Evolutionary conservation across 1,140 invertebrate species (phyloP).

Genomic region (Zaprionus vittiger): DNA sequence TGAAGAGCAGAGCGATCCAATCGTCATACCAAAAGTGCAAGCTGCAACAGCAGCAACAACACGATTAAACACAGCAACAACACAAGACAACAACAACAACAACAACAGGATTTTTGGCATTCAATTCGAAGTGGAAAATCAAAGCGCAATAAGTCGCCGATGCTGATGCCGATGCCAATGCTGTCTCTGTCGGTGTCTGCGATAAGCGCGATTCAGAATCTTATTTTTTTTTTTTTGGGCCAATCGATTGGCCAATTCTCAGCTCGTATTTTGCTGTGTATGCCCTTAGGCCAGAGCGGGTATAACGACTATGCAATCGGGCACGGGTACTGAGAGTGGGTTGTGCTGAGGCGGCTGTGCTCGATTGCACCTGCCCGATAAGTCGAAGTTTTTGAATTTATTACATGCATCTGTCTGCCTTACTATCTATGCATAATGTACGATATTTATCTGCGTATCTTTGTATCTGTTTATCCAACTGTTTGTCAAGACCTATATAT

Average conservation of each 20-base stretch:
- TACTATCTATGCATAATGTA: not conserved
- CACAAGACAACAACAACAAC: constrained; percentile 35
- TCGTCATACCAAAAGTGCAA: constrained; percentile 56
- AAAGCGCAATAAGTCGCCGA: constrained; percentile 41
- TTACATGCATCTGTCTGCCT: not conserved
- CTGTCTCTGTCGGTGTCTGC: constrained; percentile 34
- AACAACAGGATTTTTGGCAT: constrained; percentile 67
- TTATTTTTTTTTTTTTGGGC: constrained; percentile 4
- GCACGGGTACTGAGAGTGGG: not conserved
- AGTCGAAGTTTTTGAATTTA: not conserved
- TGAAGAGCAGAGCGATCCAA: constrained; percentile 21
- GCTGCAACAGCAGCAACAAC: constrained; percentile 39
- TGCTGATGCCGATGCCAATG: constrained; percentile 36
- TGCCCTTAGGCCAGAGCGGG: constrained; percentile 1
- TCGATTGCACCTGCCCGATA: constrained; percentile 6
- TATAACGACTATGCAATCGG: not conserved
- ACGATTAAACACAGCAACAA: constrained; percentile 12
- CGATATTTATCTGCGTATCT: not conserved
- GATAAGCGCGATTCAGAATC: constrained; percentile 61
- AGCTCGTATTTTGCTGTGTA: not conserved
- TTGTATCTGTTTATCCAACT: not conserved
- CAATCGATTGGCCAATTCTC: constrained; percentile 37
- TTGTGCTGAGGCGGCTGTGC: not conserved
- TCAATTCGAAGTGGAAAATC: constrained; percentile 59
- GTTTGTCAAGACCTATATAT: too few species aligned